Conservation (phyloP, 2,888 invertebrate genomes). For the Epistrophe grossulariae region DNA sequence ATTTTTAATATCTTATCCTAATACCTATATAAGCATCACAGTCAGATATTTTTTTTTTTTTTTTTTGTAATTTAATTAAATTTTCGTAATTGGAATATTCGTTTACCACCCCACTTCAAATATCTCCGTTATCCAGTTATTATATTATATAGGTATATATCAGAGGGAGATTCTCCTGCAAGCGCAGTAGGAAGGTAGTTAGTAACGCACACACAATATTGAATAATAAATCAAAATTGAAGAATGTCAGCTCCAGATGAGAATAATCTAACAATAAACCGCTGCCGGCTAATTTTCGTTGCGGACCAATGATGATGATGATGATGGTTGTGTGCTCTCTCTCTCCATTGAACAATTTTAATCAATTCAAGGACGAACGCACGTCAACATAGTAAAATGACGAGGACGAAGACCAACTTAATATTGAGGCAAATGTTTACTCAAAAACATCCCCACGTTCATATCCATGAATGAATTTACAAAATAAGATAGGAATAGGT, state of each 20-base stretch:
- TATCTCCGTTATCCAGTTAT: slow-evolving; percentile 22
- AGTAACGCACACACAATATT: slow-evolving; percentile 60
- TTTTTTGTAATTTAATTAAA: slow-evolving; percentile 67
- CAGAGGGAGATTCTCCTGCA: slow-evolving; percentile 32
- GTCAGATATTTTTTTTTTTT: slow-evolving; percentile 16
- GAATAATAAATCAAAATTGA: slow-evolving; percentile 76
- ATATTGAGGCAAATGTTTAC: slow-evolving; percentile 49
- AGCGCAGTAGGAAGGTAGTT: slow-evolving; percentile 32
- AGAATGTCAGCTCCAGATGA: slow-evolving; percentile 76
- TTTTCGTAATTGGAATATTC: slow-evolving; percentile 73
- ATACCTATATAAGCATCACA: neutral
- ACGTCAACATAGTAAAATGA: slow-evolving; percentile 44
- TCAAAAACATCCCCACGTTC: slow-evolving; percentile 47
- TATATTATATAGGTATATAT: too few relatives aligned
- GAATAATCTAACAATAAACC: slow-evolving; percentile 71
- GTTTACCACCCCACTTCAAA: slow-evolving; percentile 42
- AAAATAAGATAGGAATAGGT: slow-evolving; percentile 7
- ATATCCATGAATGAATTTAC: slow-evolving; percentile 28
- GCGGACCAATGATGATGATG: slow-evolving; percentile 36
- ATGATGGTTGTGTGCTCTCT: slow-evolving; percentile 27
- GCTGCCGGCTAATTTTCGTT: slow-evolving; percentile 72
- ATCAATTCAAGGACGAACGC: slow-evolving; percentile 70
- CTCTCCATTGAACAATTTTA: slow-evolving; percentile 67
- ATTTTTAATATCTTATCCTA: slow-evolving; percentile 23
- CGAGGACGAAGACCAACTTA: slow-evolving; percentile 21